These are phyloP conservation scores for Brachionus paranguensis DNA, from an alignment of 1,140 invertebrate species.

Conservation along the genomic window DNA sequence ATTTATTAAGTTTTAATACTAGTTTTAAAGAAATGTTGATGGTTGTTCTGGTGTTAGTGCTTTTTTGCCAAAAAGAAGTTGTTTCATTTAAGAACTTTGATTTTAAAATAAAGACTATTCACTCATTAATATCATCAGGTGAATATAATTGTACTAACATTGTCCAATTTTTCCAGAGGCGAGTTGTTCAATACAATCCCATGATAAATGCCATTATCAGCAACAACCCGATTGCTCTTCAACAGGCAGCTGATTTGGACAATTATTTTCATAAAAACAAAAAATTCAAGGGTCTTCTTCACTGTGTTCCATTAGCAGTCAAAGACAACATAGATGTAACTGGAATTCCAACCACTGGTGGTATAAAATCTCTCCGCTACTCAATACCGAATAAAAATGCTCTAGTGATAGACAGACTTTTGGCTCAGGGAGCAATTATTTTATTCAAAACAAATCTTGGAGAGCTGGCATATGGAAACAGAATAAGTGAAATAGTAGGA, in stretches of 20 bases:
- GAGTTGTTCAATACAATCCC: neutral
- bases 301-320: conserved; percentile 30
- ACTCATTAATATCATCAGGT: neutral
- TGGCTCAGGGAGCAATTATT: neutral
- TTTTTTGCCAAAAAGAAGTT: neutral
- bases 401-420: neutral
- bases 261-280: neutral
- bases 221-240: neutral
- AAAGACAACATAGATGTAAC: conserved; percentile 32
- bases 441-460: conserved; percentile 7
- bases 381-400: neutral
- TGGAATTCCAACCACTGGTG: conserved; percentile 39
- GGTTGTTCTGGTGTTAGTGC: neutral
- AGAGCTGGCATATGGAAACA: neutral
- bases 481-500: conserved; percentile 1
- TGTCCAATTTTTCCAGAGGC: neutral
- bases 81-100: neutral
- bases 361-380: neutral
- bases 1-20: neutral
- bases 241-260: neutral
- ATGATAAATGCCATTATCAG: conserved; percentile 14
- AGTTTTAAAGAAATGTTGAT: neutral
- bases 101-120: neutral
- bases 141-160: neutral
- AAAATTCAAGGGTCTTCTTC: neutral